Evolutionary conservation across 2,888 invertebrate species (phyloP), one percentile per base, ranked within the genome.

Genomic region (Sepiola atlantica): DNA sequence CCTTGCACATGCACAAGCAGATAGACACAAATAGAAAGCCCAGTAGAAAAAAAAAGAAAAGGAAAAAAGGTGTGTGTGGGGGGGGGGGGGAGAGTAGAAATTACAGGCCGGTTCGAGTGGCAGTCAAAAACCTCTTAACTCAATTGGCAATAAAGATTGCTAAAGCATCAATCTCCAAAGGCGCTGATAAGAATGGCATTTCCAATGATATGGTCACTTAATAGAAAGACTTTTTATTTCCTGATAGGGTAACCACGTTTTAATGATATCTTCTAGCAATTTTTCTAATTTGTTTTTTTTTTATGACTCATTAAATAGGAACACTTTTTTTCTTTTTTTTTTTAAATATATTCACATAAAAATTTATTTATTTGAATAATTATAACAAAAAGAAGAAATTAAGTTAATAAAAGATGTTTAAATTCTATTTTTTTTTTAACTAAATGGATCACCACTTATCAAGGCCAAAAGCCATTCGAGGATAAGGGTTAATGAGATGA

Each of bases 121-220:
- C n/a, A 32, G n/a, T 77, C 77, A 77, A 77, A 77, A 77, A 77
- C 77, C n/a, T 77, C 77, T 77, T n/a, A 77, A n/a, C 77, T n/a
- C n/a, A 77, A 77, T n/a, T 77, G n/a, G 77, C 77, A n/a, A 77
- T 77, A 77, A 77, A 77, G n/a, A 77, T 32, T 77, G n/a, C n/a
- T n/a, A 16, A n/a, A n/a, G n/a, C n/a, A n/a, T n/a, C 77, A 77
- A 32, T 77, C 2, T n/a, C n/a, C 77, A 77, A 77, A 77, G 77
- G n/a, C 77, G 32, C 77, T 77, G 77, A 77, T 28, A 77, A n/a
- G 16, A 77, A 77, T 77, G 77, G 77, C n/a, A 77, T n/a, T 77
- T 77, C n/a, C n/a, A 77, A 12, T 77, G n/a, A 77, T 77, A n/a
- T 77, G 77, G 77, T 77, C 77, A 77, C 12, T 61, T 24, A 61